Base-by-base conservation (phyloP, 92 coral and sea anemone species). In the Palythoa grandiflora region DNA sequence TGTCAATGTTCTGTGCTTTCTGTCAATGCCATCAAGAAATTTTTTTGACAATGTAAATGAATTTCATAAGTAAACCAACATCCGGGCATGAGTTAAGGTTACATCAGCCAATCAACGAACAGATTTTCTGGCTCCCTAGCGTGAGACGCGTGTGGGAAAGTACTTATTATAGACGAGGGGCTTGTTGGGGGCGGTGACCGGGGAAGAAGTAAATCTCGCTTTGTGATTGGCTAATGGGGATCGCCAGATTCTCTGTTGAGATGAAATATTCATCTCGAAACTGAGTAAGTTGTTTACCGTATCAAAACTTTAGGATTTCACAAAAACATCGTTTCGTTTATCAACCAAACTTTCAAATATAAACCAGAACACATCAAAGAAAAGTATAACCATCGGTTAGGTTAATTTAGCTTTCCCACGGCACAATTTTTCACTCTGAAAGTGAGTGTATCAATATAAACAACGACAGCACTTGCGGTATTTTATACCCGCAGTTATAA, bases 21-120 rank as follows among this genome's bases (percentile, higher is more conserved):
- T 65, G 73, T 66, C 75, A 39, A 20, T 66, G 75, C 71, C 66
- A 81, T 13, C 35, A 14, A 48, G 47, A 81, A 51, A 28, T 81
- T 63, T 80, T 79, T 81, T 81, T 80, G 85, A 80, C 85, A 80
- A 80, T 80, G 85, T 48, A 80, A 80, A 80, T 66, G 35, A 65
- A 17, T 39, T 66, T 1, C 48, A 63, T 54, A 65, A 17, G 59
- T 39, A 14, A 17, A n/a, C 13, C 68, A 2, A 53, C 86, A 81
- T 81, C 75, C 75, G 84, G 84, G 84, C 71, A 53, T 81, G 28
- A 14, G 39, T 10, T 77, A 37, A 16, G 8, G 11, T 7, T 37
- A 17, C 3, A 9, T 66, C 19, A 50, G 75, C 86, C 86, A 81
- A 81, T 81, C 86, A 66, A 52, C 20, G 73, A 21, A n/a, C 5